phyloP scores from a whole-genome alignment of 2,888 invertebrate genomes.

The Coelopa pilipes region DNA sequence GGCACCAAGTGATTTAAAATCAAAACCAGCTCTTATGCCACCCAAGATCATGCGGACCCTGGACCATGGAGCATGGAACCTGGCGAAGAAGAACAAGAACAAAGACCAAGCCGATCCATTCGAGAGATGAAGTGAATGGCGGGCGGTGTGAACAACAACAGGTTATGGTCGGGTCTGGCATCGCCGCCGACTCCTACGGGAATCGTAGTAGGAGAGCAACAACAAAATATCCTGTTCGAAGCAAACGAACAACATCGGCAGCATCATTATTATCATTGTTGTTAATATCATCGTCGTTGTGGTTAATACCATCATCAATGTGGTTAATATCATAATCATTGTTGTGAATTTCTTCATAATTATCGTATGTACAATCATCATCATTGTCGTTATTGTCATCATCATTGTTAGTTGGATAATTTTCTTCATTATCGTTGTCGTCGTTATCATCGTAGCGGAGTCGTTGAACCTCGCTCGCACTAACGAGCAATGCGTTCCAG shows the following conservation, averaged over 20 bases:
- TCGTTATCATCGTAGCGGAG: background rate
- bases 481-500: background rate
- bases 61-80: background rate
- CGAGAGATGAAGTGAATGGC: background rate
- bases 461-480: constrained; percentile 29
- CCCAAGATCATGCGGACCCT: no score
- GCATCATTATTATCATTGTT: no score
- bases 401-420: background rate
- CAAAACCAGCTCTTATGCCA: no score
- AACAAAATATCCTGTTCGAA: constrained; percentile 1
- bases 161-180: background rate
- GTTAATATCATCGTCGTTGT: no score
- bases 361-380: no score
- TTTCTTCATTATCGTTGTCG: background rate
- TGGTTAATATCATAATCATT: no score
- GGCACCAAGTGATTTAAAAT: no score
- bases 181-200: constrained; percentile 4
- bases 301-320: no score
- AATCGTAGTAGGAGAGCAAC: constrained; percentile 14
- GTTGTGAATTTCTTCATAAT: background rate
- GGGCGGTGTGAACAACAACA: background rate
- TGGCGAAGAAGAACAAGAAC: background rate
- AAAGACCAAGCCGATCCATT: background rate
- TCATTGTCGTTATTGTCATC: no score
- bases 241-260: no score